phyloP scores from a whole-genome alignment of 1,140 invertebrate genomes.

The Drosophila nannoptera region DNA sequence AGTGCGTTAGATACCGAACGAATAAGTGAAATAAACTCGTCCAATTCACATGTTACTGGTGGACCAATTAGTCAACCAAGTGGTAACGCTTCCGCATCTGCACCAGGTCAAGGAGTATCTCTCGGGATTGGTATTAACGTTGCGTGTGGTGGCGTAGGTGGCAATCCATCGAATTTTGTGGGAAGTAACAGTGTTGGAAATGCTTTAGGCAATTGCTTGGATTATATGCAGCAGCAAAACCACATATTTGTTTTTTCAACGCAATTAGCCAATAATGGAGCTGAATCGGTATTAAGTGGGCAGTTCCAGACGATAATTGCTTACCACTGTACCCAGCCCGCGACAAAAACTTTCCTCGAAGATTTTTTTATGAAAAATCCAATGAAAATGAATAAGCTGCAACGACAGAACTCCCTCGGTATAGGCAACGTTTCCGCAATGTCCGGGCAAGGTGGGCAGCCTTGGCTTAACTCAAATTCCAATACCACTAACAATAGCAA shows the following conservation, averaged over 20 bases:
- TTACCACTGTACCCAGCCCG: slow-evolving; percentile 96
- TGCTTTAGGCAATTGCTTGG: slow-evolving; percentile 49
- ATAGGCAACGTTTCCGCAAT: slow-evolving; percentile 50
- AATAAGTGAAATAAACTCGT: slow-evolving; percentile 33
- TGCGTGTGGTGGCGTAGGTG: not conserved
- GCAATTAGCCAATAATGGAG: slow-evolving; percentile 94
- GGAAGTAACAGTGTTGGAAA: slow-evolving; percentile 78
- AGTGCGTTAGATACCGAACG: slow-evolving; percentile 37
- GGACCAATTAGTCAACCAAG: not conserved
- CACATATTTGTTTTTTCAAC: slow-evolving; percentile 99
- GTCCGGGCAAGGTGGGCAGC: slow-evolving; percentile 25
- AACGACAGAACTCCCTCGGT: slow-evolving; percentile 61
- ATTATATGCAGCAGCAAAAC: slow-evolving; percentile 95
- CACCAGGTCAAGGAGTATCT: slow-evolving; percentile 4
- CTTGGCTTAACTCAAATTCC: slow-evolving; percentile 21
- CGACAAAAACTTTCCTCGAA: slow-evolving; percentile 96
- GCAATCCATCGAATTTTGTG: slow-evolving; percentile 52
- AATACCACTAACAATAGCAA: slow-evolving; percentile 10
- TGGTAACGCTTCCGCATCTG: not conserved
- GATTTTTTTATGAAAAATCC: slow-evolving; percentile 91
- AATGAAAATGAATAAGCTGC: slow-evolving; percentile 92
- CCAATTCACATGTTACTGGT: slow-evolving; percentile 1
- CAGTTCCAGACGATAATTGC: slow-evolving; percentile 95
- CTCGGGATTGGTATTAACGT: slow-evolving; percentile 24
- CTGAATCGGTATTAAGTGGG: slow-evolving; percentile 92